A percentile compares a stretch with the other conserved stretches of the same genome.
phyloP scores from a whole-genome alignment of 2,888 invertebrate species.

The Leucozona laternaria region DNA sequence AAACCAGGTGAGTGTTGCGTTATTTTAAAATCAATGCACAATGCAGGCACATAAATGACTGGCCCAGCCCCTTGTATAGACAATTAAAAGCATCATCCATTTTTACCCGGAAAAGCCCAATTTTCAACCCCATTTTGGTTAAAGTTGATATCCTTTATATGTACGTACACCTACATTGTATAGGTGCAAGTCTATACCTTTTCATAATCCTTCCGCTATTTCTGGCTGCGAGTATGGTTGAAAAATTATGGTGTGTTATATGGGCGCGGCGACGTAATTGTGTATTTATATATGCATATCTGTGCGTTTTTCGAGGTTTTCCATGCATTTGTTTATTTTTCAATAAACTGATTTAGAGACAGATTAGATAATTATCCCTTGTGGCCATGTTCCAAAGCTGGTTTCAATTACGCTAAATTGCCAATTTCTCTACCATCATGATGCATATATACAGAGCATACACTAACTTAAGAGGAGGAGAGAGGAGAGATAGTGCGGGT shows the following conservation, averaged over 20 bases:
- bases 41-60: constrained; percentile 34
- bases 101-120: not conserved
- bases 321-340: constrained; percentile 66
- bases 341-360: constrained; percentile 73
- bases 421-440: constrained; percentile 1
- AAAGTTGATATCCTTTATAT: not conserved
- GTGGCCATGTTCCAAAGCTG: constrained; percentile 53
- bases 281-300: constrained; percentile 28
- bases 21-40: constrained; percentile 57
- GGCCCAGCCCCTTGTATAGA: not conserved
- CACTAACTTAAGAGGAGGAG: not conserved
- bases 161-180: no score
- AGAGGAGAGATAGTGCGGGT: no score
- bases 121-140: not conserved
- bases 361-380: constrained; percentile 72
- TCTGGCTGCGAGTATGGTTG: not conserved
- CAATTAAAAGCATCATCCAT: constrained; percentile 2
- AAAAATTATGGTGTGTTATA: not conserved
- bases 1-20: constrained; percentile 65
- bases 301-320: constrained; percentile 38
- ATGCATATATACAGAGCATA: not conserved
- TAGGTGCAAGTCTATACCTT: not conserved
- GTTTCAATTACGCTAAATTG: constrained; percentile 60
- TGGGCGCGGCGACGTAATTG: not conserved
- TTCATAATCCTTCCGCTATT: not conserved